Conservation (phyloP, 2,888 invertebrate genomes). For the Pollenia amentaria region DNA sequence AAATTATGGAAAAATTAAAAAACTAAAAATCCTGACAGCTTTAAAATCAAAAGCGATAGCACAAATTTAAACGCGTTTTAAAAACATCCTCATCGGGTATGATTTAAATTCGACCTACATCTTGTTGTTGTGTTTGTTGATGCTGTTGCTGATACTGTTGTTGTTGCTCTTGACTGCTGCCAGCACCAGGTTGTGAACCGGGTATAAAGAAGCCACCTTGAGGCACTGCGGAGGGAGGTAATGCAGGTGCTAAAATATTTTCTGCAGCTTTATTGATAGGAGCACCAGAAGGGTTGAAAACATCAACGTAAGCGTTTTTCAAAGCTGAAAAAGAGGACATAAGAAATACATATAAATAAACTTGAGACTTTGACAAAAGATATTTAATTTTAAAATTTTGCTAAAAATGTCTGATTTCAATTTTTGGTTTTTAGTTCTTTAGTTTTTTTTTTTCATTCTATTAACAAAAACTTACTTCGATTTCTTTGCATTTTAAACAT, state of each 20-base stretch:
- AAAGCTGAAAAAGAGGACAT: conserved; percentile 85
- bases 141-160: conserved; percentile 76
- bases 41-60: background rate
- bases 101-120: conserved; percentile 62
- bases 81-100: no score
- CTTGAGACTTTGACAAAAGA: no score
- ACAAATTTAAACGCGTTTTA: background rate
- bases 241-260: conserved; percentile 83
- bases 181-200: conserved; percentile 48
- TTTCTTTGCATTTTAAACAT: conserved; percentile 92
- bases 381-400: no score
- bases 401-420: no score
- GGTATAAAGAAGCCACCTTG: conserved; percentile 83
- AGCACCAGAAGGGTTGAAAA: conserved; percentile 90
- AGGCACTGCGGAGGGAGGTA: conserved; percentile 83
- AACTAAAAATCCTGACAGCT: background rate
- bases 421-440: no score
- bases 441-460: background rate
- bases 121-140: conserved; percentile 75
- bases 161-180: conserved; percentile 70
- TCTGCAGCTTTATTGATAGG: conserved; percentile 81
- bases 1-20: background rate
- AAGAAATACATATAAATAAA: background rate
- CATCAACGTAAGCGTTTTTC: conserved; percentile 95
- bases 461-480: conserved; percentile 87